phyloP scores from a whole-genome alignment of 2,888 invertebrate species.

The Drosophila meridiana region DNA sequence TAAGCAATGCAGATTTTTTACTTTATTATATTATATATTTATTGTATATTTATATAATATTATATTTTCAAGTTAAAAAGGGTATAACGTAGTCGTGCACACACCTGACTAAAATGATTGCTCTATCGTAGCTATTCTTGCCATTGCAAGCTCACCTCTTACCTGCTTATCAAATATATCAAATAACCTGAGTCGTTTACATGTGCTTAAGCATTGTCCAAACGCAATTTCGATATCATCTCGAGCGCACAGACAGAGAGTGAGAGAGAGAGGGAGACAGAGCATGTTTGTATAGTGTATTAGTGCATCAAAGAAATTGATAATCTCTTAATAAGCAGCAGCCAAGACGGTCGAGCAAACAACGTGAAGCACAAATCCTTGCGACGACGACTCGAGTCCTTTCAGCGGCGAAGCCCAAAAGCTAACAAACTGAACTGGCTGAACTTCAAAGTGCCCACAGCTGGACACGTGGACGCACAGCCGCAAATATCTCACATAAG shows the following conservation, averaged over 20 bases:
- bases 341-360: slow-evolving; percentile 57
- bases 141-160: not conserved
- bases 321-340: slow-evolving; percentile 75
- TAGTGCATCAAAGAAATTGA: slow-evolving; percentile 78
- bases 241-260: not conserved
- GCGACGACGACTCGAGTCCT: slow-evolving; percentile 13
- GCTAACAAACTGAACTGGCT: slow-evolving; percentile 58
- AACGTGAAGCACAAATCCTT: slow-evolving; percentile 32
- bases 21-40: too few species aligned
- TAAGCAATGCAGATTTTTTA: too few species aligned
- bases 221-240: slow-evolving; percentile 9
- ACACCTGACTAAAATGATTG: not conserved
- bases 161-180: slow-evolving; percentile 8
- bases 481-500: slow-evolving; percentile 15
- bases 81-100: not conserved
- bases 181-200: slow-evolving; percentile 6
- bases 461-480: slow-evolving; percentile 53
- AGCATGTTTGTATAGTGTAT: slow-evolving; percentile 52
- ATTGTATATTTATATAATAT: too few species aligned
- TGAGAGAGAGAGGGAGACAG: not conserved
- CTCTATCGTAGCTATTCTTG: not conserved
- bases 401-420: slow-evolving; percentile 61
- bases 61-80: not conserved
- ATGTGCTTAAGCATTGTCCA: slow-evolving; percentile 1
- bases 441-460: slow-evolving; percentile 62